These are phyloP conservation scores for Macropis europaea DNA, from an alignment of 2,888 invertebrate genomes.

Conservation along the genomic window DNA sequence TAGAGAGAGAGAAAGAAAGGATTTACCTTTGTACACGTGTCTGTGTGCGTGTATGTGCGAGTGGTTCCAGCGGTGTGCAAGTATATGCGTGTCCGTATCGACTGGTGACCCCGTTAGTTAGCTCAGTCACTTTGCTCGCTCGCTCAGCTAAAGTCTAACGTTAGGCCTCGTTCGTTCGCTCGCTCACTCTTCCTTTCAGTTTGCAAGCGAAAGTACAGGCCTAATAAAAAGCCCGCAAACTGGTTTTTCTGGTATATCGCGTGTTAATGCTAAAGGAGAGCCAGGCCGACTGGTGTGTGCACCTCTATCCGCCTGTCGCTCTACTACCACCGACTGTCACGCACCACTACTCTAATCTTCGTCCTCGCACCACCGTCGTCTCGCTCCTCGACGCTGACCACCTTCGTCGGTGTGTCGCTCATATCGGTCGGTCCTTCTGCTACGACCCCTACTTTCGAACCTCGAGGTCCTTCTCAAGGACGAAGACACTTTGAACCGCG, in stretches of 20 bases:
- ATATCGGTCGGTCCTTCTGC: neutral
- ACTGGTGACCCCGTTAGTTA: slow-evolving; percentile 68
- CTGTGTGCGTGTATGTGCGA: neutral
- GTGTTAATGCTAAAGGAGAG: slow-evolving; percentile 70
- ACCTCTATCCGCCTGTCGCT: slow-evolving; percentile 49
- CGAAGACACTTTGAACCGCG: too few species aligned
- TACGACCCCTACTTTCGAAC: too few species aligned
- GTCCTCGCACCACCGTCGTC: neutral
- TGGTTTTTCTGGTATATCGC: slow-evolving; percentile 76
- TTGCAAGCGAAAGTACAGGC: slow-evolving; percentile 75
- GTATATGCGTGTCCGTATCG: slow-evolving; percentile 64
- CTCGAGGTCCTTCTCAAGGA: too few species aligned
- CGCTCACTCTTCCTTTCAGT: slow-evolving; percentile 75
- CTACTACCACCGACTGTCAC: slow-evolving; percentile 31
- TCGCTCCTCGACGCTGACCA: neutral
- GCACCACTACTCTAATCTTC: slow-evolving; percentile 5
- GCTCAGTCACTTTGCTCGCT: slow-evolving; percentile 56
- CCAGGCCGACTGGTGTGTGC: slow-evolving; percentile 50
- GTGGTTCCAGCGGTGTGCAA: neutral
- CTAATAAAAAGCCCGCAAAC: slow-evolving; percentile 70
- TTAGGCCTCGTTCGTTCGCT: slow-evolving; percentile 54
- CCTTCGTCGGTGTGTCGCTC: neutral
- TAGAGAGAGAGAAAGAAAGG: too few species aligned
- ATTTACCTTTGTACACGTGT: neutral
- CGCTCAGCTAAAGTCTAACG: slow-evolving; percentile 46